Base-by-base conservation (phyloP, 2,797 vertebrate species). In the Passerculus sandwichensis region DNA sequence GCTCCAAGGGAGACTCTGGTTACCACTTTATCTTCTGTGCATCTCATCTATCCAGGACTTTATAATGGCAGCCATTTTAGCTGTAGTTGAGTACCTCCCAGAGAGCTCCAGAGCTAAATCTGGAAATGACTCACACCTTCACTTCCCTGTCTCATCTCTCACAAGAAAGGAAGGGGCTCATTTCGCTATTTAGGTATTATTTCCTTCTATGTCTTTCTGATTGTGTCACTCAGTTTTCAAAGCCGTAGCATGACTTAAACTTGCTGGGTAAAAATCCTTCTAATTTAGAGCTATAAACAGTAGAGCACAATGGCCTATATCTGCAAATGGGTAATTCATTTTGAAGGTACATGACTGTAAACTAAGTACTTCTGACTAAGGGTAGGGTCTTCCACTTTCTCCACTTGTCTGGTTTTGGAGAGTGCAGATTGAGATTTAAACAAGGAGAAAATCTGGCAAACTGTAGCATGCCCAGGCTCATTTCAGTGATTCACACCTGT, bases 1-100 rank as follows among this genome's bases (percentile, higher is more conserved):
- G 93, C 85, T 96, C 94, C 85, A 78, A 96, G 89, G 94, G 88
- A 89, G 94, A 85, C 81, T 38, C 89, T 89, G 72, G 91, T 62
- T 93, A 40, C 67, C 64, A 90, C 89, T 88, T 88, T 88, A 82
- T 91, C 88, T 79, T 19, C 60, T 32, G 3, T 36, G 80, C 77
- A 89, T 84, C 89, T 91, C 42, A 82, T 84, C 89, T 85, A 44
- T 40, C 71, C 50, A 73, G 60, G 83, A 60, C 85, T 91, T 93
- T 64, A 45, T 53, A 79, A 78, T 76, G 70, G 79, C 82, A 95
- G 67, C 73, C 92, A 86, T 97, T 94, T 94, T 74, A 82, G 56
- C 59, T 79, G 57, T 40, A 61, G 56, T 7, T 57, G 56, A 76
- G 17, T 54, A 84, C 60, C 80, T 90, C 87, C 91, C 60, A 79